Conservation (phyloP, 2,113 vertebrate species). For the Camelus bactrianus region DNA sequence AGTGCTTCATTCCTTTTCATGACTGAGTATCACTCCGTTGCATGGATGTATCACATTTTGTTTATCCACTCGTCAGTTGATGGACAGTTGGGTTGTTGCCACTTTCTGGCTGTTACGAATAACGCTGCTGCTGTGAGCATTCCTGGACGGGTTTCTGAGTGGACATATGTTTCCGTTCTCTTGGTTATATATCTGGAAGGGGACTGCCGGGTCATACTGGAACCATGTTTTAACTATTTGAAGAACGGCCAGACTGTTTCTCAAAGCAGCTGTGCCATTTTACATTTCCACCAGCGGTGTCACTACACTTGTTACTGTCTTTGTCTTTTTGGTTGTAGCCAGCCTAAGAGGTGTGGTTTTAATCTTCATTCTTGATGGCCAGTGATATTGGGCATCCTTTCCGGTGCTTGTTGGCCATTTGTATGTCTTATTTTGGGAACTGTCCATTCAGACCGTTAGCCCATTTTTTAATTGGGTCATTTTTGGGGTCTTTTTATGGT, state of each 20-base stretch:
- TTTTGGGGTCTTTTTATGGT: not conserved
- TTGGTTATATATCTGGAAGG: not conserved
- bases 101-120: not conserved
- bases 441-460: not conserved
- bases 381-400: not conserved
- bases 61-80: not conserved
- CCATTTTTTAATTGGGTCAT: not conserved
- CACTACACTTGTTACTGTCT: too few species aligned
- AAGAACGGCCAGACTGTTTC: not conserved
- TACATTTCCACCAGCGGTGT: not conserved
- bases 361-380: not conserved
- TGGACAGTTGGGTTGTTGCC: not conserved
- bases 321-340: not conserved
- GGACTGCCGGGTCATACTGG: not conserved
- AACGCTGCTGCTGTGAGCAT: not conserved
- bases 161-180: not conserved
- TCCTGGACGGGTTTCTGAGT: not conserved
- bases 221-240: not conserved
- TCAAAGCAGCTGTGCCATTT: not conserved
- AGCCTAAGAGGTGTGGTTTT: not conserved
- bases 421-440: not conserved
- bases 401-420: not conserved
- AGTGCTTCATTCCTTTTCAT: not conserved
- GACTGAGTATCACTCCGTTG: not conserved
- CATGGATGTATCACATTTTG: rapidly evolving